Conservation (phyloP, 2,888 invertebrate species). For the Rotaria macrura region DNA sequence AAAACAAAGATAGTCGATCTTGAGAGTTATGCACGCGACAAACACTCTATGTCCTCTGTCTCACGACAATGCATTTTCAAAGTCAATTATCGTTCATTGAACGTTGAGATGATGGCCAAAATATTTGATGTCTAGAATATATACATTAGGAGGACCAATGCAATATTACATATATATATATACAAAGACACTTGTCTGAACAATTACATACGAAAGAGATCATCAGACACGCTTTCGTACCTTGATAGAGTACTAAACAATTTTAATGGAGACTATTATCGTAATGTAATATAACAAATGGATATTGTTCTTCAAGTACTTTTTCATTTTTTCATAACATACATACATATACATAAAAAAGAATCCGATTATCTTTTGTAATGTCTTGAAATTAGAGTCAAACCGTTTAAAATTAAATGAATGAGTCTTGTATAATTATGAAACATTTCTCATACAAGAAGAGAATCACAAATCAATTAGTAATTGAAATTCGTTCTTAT, state of each 20-base stretch:
- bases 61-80: not conserved
- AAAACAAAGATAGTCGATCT: slow-evolving; percentile 9
- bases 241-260: not conserved
- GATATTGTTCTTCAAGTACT: not conserved
- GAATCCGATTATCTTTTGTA: not conserved
- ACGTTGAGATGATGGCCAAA: not conserved
- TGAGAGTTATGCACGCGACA: slow-evolving; percentile 7
- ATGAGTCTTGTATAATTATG: not conserved
- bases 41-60: not conserved
- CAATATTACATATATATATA: not conserved
- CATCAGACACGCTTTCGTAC: slow-evolving; percentile 5
- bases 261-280: not conserved
- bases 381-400: not conserved
- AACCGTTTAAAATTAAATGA: not conserved
- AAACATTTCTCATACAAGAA: not conserved
- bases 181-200: not conserved
- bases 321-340: not conserved
- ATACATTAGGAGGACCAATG: not conserved
- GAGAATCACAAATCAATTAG: not conserved
- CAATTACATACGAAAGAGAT: not conserved
- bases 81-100: slow-evolving; percentile 3
- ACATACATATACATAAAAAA: not conserved
- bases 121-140: not conserved
- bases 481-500: not conserved
- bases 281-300: not conserved